Conservation (phyloP, 2,113 vertebrate species). For the Rhinopithecus roxellana region DNA sequence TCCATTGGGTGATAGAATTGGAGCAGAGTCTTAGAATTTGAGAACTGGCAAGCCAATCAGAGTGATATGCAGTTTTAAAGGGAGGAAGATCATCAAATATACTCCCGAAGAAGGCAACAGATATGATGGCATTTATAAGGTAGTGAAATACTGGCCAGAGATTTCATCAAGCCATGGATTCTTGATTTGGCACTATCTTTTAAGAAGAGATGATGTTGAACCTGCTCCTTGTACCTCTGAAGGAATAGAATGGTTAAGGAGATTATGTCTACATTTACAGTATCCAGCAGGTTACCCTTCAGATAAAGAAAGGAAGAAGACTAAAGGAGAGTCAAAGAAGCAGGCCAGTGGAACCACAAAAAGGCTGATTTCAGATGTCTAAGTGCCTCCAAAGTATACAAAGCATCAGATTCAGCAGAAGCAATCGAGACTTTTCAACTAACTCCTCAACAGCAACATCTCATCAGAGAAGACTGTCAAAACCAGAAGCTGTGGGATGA, state of each 20-base stretch:
- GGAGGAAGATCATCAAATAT: conserved; percentile 97
- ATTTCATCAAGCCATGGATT: conserved; percentile 98
- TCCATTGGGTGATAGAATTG: conserved; percentile 96
- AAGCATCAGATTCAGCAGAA: conserved; percentile 85
- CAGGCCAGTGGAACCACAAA: conserved; percentile 91
- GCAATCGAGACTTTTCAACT: conserved; percentile 92
- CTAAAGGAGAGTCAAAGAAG: conserved; percentile 87
- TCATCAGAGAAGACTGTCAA: conserved; percentile 93
- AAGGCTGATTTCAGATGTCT: conserved; percentile 82
- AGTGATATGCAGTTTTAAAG: conserved; percentile 98
- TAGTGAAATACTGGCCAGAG: conserved; percentile 99
- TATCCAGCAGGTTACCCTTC: conserved; percentile 98
- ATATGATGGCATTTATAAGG: conserved; percentile 99
- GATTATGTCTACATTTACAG: conserved; percentile 94
- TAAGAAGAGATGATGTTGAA: conserved; percentile 96
- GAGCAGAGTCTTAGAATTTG: conserved; percentile 98
- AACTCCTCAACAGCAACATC: conserved; percentile 91
- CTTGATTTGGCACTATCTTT: conserved; percentile 97
- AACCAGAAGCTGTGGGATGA: conserved; percentile 99
- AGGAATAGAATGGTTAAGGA: conserved; percentile 93
- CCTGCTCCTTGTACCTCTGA: conserved; percentile 98
- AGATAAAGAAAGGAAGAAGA: conserved; percentile 94
- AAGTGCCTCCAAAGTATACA: conserved; percentile 87
- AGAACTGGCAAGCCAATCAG: conserved; percentile 97
- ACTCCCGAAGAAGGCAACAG: conserved; percentile 99